Conservation (phyloP, 2,113 vertebrate species). For the Cygnus atratus region DNA sequence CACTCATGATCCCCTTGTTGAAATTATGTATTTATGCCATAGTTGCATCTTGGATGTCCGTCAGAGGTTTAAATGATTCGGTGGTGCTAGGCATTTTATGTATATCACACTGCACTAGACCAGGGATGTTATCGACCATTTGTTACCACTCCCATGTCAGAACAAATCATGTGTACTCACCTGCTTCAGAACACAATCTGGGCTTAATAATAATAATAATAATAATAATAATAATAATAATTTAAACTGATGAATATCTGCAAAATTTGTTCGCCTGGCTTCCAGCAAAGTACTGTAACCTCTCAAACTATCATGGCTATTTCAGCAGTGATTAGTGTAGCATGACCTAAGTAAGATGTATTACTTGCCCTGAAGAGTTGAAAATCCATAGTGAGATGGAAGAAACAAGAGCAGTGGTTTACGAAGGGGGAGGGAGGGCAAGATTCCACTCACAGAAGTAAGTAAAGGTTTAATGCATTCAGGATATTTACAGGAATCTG, state of each 20-base stretch:
- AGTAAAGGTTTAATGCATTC: background rate
- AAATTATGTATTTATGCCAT: background rate
- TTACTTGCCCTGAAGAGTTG: background rate
- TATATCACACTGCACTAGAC: background rate
- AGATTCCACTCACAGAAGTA: background rate
- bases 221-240: background rate
- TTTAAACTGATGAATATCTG: background rate
- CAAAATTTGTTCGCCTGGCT: background rate
- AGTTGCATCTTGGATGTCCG: background rate
- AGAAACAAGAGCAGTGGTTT: background rate
- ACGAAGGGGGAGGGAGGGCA: background rate
- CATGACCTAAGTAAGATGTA: background rate
- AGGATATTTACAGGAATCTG: background rate
- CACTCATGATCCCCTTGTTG: background rate
- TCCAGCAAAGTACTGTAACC: background rate
- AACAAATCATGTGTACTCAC: background rate
- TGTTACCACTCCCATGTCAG: background rate
- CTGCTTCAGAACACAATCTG: background rate
- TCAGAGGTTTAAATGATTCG: background rate
- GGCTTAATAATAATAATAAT: background rate
- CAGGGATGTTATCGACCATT: background rate
- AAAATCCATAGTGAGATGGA: background rate
- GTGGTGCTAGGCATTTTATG: background rate
- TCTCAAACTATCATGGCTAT: background rate
- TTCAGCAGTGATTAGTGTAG: background rate